These are phyloP conservation scores for Nycteola revayana DNA, from an alignment of 2,888 invertebrate genomes.

Conservation along the genomic window DNA sequence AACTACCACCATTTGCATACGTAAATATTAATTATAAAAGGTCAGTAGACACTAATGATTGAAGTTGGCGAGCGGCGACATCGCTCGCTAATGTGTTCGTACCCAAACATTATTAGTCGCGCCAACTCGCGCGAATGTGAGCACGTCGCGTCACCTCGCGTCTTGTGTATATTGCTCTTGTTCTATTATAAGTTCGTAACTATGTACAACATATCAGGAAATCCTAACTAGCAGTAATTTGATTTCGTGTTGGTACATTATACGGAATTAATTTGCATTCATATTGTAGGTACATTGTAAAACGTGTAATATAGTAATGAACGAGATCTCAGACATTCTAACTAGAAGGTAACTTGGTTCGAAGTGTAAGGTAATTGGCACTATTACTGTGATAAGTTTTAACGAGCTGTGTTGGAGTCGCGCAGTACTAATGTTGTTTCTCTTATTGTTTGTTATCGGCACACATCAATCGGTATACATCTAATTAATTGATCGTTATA, in stretches of 20 bases:
- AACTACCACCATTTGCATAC: slow-evolving; percentile 55
- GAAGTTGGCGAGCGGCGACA: slow-evolving; percentile 25
- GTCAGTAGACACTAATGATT: slow-evolving; percentile 37
- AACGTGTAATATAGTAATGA: not conserved
- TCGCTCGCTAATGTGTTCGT: slow-evolving; percentile 7
- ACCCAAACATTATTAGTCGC: not conserved
- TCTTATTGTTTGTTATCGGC: no score
- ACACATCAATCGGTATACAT: no score
- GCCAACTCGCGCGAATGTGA: not conserved
- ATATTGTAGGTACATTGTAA: not conserved
- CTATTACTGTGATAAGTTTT: no score
- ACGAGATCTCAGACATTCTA: not conserved
- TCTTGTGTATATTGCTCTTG: slow-evolving; percentile 18
- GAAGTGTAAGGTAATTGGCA: no score
- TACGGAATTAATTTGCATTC: no score
- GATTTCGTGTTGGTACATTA: slow-evolving; percentile 1
- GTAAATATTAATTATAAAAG: slow-evolving; percentile 59
- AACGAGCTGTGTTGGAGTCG: no score
- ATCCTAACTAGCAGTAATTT: slow-evolving; percentile 20
- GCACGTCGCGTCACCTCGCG: not conserved
- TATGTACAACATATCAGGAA: slow-evolving; percentile 15
- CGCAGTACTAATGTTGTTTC: no score
- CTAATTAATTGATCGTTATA: no score
- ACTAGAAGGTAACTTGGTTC: not conserved
- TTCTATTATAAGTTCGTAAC: slow-evolving; percentile 23